Base-by-base conservation (phyloP, 2,797 vertebrate species). In the Fistularia tabacaria region DNA sequence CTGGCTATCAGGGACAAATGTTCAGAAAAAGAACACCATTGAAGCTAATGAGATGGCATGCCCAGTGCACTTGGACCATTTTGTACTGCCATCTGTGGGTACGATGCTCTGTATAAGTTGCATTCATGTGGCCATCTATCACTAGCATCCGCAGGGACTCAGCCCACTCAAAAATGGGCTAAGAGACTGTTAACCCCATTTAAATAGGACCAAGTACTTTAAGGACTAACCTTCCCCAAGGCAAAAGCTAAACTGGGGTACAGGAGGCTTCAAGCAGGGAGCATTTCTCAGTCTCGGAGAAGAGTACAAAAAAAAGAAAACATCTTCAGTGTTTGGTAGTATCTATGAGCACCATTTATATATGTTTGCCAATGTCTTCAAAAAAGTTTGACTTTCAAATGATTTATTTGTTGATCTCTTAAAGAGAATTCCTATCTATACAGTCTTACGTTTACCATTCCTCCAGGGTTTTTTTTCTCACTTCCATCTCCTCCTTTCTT, bases 151-250 rank as follows among this genome's bases (percentile, higher is more conserved):
- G 63, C 58, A 59, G 88, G 80, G 88, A 89, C 51, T 40, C 40
- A 49, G 61, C 62, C 57, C 54, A 60, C 46, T 59, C 69, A 56
- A 83, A 86, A 85, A 43, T 73, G 73, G 83, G 83, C 68, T 84
- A 83, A 51, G 54, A 69, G 59, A 65, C 65, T 39, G 72, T 86
- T 86, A 88, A 85, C 86, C 87, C 79, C 76, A 69, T 89, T 89
- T 82, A 83, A 79, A 80, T 25, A 71, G 71, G 57, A 66, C 46
- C 73, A 80, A 70, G 73, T 49, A 12, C 74, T 85, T 84, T 65
- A 75, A 69, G 80, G 61, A 73, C 73, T 75, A 84, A 85, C 72
- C 82, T 85, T 83, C 81, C 89, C 86, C 25, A 37, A 77, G 86
- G 85, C 76, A 0, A 71, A 61, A 63, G 51, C 13, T 62, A 82